Evolutionary conservation across 1,140 invertebrate species (phyloP).

Genomic region (Hylaeus anthracinus): DNA sequence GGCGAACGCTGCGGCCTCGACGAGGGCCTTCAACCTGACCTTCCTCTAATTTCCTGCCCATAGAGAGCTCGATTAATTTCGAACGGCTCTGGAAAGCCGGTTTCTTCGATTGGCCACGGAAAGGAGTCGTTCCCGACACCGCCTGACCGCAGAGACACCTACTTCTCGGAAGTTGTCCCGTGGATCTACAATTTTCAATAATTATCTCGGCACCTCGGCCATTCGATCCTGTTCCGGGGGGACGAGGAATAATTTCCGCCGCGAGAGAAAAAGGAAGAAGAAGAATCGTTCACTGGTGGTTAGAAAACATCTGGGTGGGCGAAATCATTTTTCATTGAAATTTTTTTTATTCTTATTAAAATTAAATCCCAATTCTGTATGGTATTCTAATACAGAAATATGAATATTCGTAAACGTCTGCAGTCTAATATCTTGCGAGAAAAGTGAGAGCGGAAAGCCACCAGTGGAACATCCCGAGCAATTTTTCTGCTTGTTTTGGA

Average conservation of each 20-base stretch:
- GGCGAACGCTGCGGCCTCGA: not conserved
- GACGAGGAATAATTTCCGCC: slow-evolving; percentile 19
- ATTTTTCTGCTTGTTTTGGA: not conserved
- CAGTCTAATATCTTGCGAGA: not conserved
- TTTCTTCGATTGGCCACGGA: slow-evolving; percentile 28
- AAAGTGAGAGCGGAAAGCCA: not conserved
- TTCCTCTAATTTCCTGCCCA: slow-evolving; percentile 27
- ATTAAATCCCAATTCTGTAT: too few species aligned
- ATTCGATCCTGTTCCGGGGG: not conserved
- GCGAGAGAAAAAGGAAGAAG: not conserved
- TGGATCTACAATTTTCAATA: slow-evolving; percentile 41
- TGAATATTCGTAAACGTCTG: too few species aligned
- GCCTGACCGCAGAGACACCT: slow-evolving; percentile 36
- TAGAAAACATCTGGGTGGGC: not conserved
- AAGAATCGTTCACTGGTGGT: slow-evolving; percentile 9
- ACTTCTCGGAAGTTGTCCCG: slow-evolving; percentile 26
- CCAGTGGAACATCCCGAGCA: not conserved
- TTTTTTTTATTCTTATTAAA: too few species aligned
- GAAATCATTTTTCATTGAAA: not conserved
- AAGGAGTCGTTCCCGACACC: slow-evolving; percentile 8
- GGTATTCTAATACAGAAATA: too few species aligned
- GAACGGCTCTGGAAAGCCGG: slow-evolving; percentile 21
- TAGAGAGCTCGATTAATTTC: slow-evolving; percentile 37
- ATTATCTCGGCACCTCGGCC: slow-evolving; percentile 10
- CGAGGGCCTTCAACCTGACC: slow-evolving; percentile 1